Evolutionary conservation across 2,888 invertebrate species (phyloP), one percentile per base, ranked within the genome.

Genomic region (Ashinkailepas kermadecensis): DNA sequence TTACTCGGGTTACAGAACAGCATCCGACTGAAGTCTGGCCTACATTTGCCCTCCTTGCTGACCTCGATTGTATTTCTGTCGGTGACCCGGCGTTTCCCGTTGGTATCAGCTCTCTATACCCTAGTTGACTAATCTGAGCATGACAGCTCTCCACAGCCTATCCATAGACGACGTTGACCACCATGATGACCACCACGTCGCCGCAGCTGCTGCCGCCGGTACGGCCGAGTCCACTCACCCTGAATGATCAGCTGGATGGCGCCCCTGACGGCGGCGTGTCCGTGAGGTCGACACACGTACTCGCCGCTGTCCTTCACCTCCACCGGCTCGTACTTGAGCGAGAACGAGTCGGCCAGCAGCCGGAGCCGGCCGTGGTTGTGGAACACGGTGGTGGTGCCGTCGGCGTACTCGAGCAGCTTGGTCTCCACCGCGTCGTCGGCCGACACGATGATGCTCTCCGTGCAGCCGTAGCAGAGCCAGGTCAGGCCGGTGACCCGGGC

Each of bases 391-490:
- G 74, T 56, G 18, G 11, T 11, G 74, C 74, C 74, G 74, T 54
- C 54, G 54, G 6, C 10, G 21, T 8, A 21, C 18, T 56, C 10
- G 7, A 56, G 74, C 74, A 74, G 74, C 21, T 12, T 9, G 10
- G 54, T 70, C 70, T 70, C 70, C n/a, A 70, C 6, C 15, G 70
- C 70, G 15, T 39, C 70, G 15, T 70, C 70, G 15, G 39, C 70
- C 15, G 70, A 70, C 15, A 70, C 70, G 39, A 70, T 54, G 15
- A 70, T 54, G 70, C 74, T 74, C 74, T 56, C 56, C 74, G 8
- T 54, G 21, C 74, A 74, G 74, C 74, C 74, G 21, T 56, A 56
- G 74, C 74, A 74, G 54, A 74, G 54, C 74, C 74, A 74, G 74
- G 54, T 56, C 21, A 74, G 54, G 1, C 56, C 74, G 18, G 74